Evolutionary conservation across 2,888 invertebrate species (phyloP).

Genomic region (Drosophila niveifrons): DNA sequence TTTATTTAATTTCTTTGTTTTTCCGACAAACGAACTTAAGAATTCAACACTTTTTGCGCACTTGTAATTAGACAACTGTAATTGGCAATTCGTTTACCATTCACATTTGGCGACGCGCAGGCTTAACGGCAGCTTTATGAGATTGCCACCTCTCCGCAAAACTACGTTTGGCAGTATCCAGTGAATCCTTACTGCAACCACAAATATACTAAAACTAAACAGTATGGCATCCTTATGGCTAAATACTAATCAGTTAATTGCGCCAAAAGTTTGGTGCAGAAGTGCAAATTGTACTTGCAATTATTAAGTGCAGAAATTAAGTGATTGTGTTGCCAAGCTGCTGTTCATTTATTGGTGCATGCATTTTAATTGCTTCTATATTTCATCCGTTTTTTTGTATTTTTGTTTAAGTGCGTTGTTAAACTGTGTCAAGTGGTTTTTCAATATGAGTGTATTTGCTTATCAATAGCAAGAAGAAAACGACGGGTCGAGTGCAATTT

Average conservation of each 20-base stretch:
- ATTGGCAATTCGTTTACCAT: neutral
- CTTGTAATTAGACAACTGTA: neutral
- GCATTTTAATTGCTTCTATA: constrained; percentile 1
- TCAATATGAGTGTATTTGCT: constrained; percentile 19
- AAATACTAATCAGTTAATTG: too few relatives aligned
- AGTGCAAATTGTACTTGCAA: neutral
- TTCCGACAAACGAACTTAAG: neutral
- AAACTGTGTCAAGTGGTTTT: constrained; percentile 23
- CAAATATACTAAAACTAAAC: neutral
- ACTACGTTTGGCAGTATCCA: neutral
- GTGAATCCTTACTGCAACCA: too few relatives aligned
- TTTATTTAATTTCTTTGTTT: constrained; percentile 14
- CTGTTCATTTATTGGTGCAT: neutral
- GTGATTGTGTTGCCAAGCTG: constrained; percentile 5
- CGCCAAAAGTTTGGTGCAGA: neutral
- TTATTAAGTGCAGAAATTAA: constrained; percentile 2
- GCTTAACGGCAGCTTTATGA: neutral
- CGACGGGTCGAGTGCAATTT: constrained; percentile 15
- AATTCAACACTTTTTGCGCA: constrained; percentile 5
- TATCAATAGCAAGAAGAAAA: constrained; percentile 13
- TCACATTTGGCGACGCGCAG: constrained; percentile 4
- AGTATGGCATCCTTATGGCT: neutral
- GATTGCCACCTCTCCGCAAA: neutral
- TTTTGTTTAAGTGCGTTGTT: neutral
- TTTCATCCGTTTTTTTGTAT: neutral